phyloP scores from a whole-genome alignment of 2,888 invertebrate species.

The Troides oblongomaculatus region DNA sequence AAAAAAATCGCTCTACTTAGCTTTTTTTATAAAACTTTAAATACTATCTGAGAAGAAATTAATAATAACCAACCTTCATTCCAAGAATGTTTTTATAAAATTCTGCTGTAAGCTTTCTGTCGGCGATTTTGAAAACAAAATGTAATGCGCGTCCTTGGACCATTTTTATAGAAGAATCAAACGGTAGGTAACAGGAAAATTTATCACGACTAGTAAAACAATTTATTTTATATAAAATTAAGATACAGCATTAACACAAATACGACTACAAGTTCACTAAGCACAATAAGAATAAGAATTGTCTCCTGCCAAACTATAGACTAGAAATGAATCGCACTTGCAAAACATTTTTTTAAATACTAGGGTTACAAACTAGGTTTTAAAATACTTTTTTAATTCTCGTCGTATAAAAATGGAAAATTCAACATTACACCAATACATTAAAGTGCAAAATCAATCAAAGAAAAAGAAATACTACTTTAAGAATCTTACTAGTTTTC shows the following conservation, averaged over 20 bases:
- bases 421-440: no score
- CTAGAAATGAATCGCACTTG: not conserved
- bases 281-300: slow-evolving; percentile 21
- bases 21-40: not conserved
- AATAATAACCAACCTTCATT: slow-evolving; percentile 88
- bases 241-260: slow-evolving; percentile 4
- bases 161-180: slow-evolving; percentile 53
- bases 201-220: not conserved
- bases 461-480: no score
- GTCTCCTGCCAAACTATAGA: not conserved
- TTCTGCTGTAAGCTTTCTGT: slow-evolving; percentile 89
- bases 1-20: not conserved
- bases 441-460: no score
- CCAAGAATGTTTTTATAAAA: slow-evolving; percentile 95
- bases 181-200: not conserved
- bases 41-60: not conserved
- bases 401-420: no score
- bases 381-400: no score
- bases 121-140: slow-evolving; percentile 97
- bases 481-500: no score
- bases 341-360: no score
- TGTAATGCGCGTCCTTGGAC: slow-evolving; percentile 91
- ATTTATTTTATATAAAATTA: not conserved
- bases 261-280: slow-evolving; percentile 15
- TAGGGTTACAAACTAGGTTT: no score